phyloP scores from a whole-genome alignment of 2,888 invertebrate species.

The Endotricha flammealis region DNA sequence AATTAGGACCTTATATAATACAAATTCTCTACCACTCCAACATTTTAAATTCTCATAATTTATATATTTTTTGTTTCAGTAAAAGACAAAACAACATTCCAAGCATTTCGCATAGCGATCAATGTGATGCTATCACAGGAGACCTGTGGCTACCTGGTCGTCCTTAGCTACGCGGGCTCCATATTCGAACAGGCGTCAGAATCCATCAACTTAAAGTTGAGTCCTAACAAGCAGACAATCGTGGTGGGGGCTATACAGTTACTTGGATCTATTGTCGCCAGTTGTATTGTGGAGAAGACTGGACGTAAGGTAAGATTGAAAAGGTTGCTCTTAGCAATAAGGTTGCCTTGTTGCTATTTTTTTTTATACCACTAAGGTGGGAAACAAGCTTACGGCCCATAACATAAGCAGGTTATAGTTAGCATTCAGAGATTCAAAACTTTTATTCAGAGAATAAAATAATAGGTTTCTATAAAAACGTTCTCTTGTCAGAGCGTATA shows the following conservation, averaged over 20 bases:
- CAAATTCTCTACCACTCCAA: too few species aligned
- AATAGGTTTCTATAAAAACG: too few species aligned
- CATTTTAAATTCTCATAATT: too few species aligned
- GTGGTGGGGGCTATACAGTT: slow-evolving; percentile 65
- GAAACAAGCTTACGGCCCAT: too few species aligned
- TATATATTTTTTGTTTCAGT: slow-evolving; percentile 39
- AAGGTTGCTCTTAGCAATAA: too few species aligned
- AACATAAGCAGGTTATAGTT: too few species aligned
- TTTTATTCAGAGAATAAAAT: too few species aligned
- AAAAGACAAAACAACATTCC: slow-evolving; percentile 64
- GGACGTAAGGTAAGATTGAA: slow-evolving; percentile 60
- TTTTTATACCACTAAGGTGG: too few species aligned
- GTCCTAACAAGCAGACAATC: slow-evolving; percentile 70
- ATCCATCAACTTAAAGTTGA: slow-evolving; percentile 60
- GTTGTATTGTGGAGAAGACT: slow-evolving; percentile 68
- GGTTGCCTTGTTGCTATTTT: too few species aligned
- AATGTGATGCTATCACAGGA: slow-evolving; percentile 73
- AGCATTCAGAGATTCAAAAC: too few species aligned
- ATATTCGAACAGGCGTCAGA: slow-evolving; percentile 68
- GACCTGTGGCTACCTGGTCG: slow-evolving; percentile 69
- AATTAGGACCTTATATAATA: too few species aligned
- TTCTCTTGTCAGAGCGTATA: too few species aligned
- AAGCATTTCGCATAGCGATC: slow-evolving; percentile 63
- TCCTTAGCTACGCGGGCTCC: slow-evolving; percentile 70
- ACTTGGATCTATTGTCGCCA: slow-evolving; percentile 63